A percentile compares a stretch with the other conserved stretches of the same genome.
Conservation (phyloP, 2,113 vertebrate species). For the Echinops telfairi region DNA sequence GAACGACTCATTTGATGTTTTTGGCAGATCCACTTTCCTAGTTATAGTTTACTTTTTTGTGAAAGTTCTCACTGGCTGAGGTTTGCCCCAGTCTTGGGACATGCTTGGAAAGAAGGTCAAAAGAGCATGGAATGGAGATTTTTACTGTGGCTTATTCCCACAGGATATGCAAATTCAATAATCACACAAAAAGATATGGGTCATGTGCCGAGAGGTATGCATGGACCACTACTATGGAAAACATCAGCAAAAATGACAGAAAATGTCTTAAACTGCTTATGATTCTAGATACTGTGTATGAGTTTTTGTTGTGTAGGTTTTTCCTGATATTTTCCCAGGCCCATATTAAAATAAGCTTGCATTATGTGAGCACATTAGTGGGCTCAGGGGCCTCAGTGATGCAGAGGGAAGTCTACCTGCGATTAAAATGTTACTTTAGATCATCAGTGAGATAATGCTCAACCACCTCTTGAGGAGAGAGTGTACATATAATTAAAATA, state of each 20-base stretch:
- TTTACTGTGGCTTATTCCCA: slow-evolving; percentile 51
- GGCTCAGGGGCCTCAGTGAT: neutral
- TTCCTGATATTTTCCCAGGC: slow-evolving; percentile 22
- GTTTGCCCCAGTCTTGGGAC: slow-evolving; percentile 8
- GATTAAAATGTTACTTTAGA: slow-evolving; percentile 38
- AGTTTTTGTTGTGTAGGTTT: slow-evolving; percentile 39
- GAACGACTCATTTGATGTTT: slow-evolving; percentile 65
- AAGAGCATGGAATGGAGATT: slow-evolving; percentile 49
- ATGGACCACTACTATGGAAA: neutral
- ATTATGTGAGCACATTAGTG: neutral
- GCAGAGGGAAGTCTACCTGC: neutral
- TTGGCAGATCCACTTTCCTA: slow-evolving; percentile 39
- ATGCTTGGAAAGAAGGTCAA: slow-evolving; percentile 48
- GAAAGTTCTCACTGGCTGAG: slow-evolving; percentile 55
- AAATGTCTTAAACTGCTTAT: neutral
- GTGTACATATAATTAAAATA: slow-evolving; percentile 36
- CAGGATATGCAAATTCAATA: slow-evolving; percentile 37
- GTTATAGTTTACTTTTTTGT: slow-evolving; percentile 58
- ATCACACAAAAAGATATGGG: neutral
- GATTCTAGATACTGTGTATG: slow-evolving; percentile 36
- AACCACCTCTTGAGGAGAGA: neutral
- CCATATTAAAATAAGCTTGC: slow-evolving; percentile 50
- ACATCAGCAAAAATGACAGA: slow-evolving; percentile 25
- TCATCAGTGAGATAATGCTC: slow-evolving; percentile 4
- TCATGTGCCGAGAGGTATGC: neutral